Percentiles rank a stretch among this genome's conserved stretches.
These are phyloP conservation scores for Rhegmatorhina hoffmannsi DNA, from an alignment of 2,113 vertebrate species.

Conservation along the genomic window DNA sequence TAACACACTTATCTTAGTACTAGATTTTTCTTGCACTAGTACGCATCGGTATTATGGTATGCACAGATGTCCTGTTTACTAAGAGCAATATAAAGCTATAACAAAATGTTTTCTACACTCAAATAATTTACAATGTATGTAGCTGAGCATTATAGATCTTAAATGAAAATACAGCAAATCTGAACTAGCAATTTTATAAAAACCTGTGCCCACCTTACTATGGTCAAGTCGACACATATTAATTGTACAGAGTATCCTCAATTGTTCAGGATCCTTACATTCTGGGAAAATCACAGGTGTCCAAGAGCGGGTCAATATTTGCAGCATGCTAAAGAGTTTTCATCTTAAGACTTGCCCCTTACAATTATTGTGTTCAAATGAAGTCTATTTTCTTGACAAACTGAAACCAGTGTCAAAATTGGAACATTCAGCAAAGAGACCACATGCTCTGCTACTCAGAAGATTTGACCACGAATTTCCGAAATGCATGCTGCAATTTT, in stretches of 20 bases:
- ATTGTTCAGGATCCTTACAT: not conserved
- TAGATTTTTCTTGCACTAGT: not conserved
- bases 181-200: not conserved
- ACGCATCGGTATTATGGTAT: not conserved
- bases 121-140: not conserved
- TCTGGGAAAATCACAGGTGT: not conserved
- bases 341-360: not conserved
- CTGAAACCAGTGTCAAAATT: not conserved
- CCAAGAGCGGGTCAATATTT: not conserved
- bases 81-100: not conserved
- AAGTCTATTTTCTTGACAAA: not conserved
- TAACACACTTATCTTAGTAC: not conserved
- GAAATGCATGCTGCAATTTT: not conserved
- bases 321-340: not conserved
- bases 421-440: not conserved
- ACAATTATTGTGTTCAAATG: not conserved
- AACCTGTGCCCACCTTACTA: not conserved
- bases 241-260: not conserved
- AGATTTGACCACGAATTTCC: not conserved
- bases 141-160: not conserved
- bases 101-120: not conserved
- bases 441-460: not conserved
- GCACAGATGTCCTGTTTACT: not conserved
- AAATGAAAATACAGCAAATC: not conserved
- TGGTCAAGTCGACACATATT: not conserved